A percentile compares a stretch with the other conserved stretches of the same genome.
Evolutionary conservation across 2,888 invertebrate genomes (phyloP).

Genomic region (Dicyrtoma fusca): DNA sequence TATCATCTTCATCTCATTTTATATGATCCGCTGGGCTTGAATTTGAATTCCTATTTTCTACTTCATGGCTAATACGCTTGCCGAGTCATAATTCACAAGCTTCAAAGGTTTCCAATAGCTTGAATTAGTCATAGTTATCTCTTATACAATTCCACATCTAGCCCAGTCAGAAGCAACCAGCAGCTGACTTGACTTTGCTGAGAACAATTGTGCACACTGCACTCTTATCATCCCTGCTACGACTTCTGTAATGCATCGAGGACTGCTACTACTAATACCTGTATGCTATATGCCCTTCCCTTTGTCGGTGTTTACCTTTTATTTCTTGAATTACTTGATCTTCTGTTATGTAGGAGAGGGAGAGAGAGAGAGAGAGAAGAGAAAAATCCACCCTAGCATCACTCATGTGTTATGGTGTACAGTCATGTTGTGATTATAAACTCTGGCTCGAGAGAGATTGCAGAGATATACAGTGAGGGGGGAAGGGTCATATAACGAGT

Average conservation of each 20-base stretch:
- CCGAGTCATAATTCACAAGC: constrained; percentile 10
- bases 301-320: constrained; percentile 16
- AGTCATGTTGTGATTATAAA: too few relatives aligned
- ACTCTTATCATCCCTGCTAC: too few relatives aligned
- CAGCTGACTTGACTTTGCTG: too few relatives aligned
- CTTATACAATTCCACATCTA: neutral
- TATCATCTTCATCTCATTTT: too few relatives aligned
- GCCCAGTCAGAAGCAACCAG: too few relatives aligned
- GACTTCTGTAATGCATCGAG: too few relatives aligned
- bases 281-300: constrained; percentile 2
- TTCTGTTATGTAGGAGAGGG: neutral
- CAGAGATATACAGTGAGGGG: too few relatives aligned
- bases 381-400: neutral
- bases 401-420: neutral
- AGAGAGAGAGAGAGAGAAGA: neutral
- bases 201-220: too few relatives aligned
- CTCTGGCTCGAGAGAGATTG: too few relatives aligned
- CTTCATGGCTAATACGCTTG: neutral
- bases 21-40: too few relatives aligned
- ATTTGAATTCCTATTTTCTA: too few relatives aligned
- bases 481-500: neutral
- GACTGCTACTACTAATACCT: neutral
- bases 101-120: constrained; percentile 15
- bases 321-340: constrained; percentile 10
- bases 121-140: constrained; percentile 15